These are phyloP conservation scores for Mythimna impura DNA, from an alignment of 2,888 invertebrate species.

Conservation along the genomic window DNA sequence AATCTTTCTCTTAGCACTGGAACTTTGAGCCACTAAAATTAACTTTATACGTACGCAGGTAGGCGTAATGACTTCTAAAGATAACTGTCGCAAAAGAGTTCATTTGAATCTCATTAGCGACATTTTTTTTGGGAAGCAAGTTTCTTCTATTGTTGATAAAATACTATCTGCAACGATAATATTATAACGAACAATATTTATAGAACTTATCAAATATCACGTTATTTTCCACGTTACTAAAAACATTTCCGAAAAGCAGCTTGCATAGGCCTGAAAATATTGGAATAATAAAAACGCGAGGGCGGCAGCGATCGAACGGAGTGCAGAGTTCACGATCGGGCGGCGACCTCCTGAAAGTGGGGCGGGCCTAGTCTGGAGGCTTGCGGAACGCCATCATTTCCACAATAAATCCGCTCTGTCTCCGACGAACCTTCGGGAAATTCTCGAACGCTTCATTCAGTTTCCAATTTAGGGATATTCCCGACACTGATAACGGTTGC, in stretches of 20 bases:
- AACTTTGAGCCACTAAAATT: slow-evolving; percentile 41
- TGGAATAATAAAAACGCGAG: slow-evolving; percentile 64
- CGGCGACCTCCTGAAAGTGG: slow-evolving; percentile 87
- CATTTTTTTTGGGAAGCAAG: slow-evolving; percentile 7
- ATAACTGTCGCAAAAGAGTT: slow-evolving; percentile 36
- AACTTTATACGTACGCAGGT: slow-evolving; percentile 21
- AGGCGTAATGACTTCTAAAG: slow-evolving; percentile 23
- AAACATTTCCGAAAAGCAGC: slow-evolving; percentile 5
- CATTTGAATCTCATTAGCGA: slow-evolving; percentile 46
- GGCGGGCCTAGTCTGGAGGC: slow-evolving; percentile 81
- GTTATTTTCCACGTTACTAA: not conserved
- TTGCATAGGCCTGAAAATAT: slow-evolving; percentile 37
- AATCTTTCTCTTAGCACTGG: slow-evolving; percentile 65
- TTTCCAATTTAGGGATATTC: slow-evolving; percentile 30
- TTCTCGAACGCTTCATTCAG: slow-evolving; percentile 49
- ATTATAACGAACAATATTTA: slow-evolving; percentile 2
- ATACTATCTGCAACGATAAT: slow-evolving; percentile 8
- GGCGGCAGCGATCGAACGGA: slow-evolving; percentile 75
- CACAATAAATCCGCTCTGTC: slow-evolving; percentile 69
- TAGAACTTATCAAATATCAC: not conserved
- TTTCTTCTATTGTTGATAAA: not conserved
- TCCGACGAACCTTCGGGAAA: slow-evolving; percentile 56
- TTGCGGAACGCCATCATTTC: slow-evolving; percentile 70
- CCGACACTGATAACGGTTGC: not conserved
- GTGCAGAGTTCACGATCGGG: slow-evolving; percentile 86